Evolutionary conservation across 1,140 invertebrate genomes (phyloP), one percentile per base, ranked within the genome.

Genomic region (Pogonomyrmex barbatus): DNA sequence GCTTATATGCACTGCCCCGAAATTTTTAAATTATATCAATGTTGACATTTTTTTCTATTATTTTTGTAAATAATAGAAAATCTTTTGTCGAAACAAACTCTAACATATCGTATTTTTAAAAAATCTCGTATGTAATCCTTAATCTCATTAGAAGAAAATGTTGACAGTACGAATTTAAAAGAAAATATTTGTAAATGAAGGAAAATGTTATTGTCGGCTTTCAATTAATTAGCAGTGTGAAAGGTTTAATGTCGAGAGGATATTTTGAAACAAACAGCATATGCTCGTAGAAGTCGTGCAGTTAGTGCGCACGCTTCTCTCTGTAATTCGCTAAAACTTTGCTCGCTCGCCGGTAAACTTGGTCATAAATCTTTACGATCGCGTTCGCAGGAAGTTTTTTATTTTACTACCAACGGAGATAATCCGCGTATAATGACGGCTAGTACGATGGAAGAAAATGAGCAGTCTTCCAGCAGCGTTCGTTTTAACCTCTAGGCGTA

Each of bases 361-460:
- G 79, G 42, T 33, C 42, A 83, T 83, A 83, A 83, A 83, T 83
- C 68, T 83, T 83, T 83, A 83, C 79, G 79, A 83, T 83, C 68
- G 67, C 67, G 52, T 30, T 58, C 67, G 52, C 54, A 68, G 42
- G 24, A 39, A 83, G 68, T 83, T 73, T 60, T 83, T 82, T 82
- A 71, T 82, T 73, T 82, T 73, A 75, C 54, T 73, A 42, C 79
- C 39, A n/a, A 30, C 56, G 45, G 33, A 60, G 68, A 83, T 83
- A 83, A 83, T 83, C 79, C 79, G 79, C 30, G 42, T 83, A 83
- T 83, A 83, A 83, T 83, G 54, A 83, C 54, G 68, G 70, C 42
- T 30, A 50, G 79, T 83, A 39, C 68, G 68, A 73, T 83, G 33
- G 68, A 75, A 33, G 54, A 83, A 56, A 83, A 83, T 75, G 42